Percentiles rank a stretch among this genome's conserved stretches.
phyloP scores from a whole-genome alignment of 2,797 vertebrate genomes.

The Acrossocheilus fasciatus region DNA sequence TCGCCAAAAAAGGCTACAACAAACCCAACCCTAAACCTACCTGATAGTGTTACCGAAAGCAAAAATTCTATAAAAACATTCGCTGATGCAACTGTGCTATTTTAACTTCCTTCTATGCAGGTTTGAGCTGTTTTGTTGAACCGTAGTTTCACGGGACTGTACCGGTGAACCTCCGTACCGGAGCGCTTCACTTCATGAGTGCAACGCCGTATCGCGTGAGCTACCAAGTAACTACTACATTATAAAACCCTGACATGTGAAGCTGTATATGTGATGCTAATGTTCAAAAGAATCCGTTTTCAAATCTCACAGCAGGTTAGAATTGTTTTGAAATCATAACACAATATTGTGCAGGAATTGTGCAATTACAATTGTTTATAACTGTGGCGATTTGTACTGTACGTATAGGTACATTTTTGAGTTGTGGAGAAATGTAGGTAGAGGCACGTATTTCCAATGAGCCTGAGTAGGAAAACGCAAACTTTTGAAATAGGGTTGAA shows the following conservation, averaged over 20 bases:
- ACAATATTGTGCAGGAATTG: not conserved
- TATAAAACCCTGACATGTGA: not conserved
- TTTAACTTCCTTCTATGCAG: not conserved
- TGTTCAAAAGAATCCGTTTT: not conserved
- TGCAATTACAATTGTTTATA: not conserved
- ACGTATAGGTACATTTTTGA: not conserved
- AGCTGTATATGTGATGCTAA: not conserved
- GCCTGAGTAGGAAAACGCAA: not conserved
- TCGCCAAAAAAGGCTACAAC: not conserved
- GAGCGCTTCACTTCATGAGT: not conserved
- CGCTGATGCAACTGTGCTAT: not conserved
- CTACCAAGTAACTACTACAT: not conserved
- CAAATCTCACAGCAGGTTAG: not conserved
- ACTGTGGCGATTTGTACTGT: not conserved
- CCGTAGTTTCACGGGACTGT: not conserved
- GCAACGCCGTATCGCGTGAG: not conserved
- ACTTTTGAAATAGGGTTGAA: not conserved
- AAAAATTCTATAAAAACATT: not conserved
- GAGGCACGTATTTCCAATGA: not conserved
- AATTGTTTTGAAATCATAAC: not conserved
- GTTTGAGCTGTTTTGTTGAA: slow-evolving; percentile 3
- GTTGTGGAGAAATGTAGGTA: not conserved
- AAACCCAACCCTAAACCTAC: not conserved
- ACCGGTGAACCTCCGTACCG: not conserved
- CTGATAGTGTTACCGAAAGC: not conserved